Percentiles rank a stretch among this genome's conserved stretches.
Conservation (phyloP, 2,113 vertebrate species). For the Phocoena phocoena region DNA sequence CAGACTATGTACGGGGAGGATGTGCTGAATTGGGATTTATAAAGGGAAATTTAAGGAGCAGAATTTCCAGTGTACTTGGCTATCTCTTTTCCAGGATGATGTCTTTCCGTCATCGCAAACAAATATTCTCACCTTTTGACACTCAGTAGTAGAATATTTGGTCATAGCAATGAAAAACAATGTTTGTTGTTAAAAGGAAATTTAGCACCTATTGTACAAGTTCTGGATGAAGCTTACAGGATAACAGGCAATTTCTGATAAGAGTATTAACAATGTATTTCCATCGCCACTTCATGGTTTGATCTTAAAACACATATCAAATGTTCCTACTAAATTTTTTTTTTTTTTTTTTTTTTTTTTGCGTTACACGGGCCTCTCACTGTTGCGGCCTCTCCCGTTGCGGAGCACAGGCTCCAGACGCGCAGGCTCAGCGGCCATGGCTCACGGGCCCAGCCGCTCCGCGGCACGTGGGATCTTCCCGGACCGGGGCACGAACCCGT, state of each 20-base stretch:
- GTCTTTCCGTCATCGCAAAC: background rate
- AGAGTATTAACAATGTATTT: background rate
- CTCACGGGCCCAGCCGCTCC: too few relatives aligned
- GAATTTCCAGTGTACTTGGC: background rate
- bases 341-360: background rate
- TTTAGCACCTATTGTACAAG: background rate
- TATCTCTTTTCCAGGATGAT: background rate
- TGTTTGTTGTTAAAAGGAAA: constrained; percentile 3
- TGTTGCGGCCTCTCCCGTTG: too few relatives aligned
- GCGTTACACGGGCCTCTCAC: too few relatives aligned
- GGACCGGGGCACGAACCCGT: too few relatives aligned
- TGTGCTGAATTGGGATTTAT: background rate
- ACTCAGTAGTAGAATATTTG: background rate
- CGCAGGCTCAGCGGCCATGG: too few relatives aligned
- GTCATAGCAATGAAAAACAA: background rate
- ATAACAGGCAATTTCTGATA: background rate
- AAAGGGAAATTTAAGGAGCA: background rate
- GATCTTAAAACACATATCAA: background rate
- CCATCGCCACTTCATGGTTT: background rate
- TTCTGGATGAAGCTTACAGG: background rate
- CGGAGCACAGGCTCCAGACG: too few relatives aligned
- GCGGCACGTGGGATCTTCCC: too few relatives aligned
- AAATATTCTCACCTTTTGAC: background rate
- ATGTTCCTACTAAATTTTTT: background rate
- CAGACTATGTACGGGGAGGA: background rate